Percentiles rank a stretch among this genome's conserved stretches.
Conservation (phyloP, 2,113 vertebrate genomes). For the Lonchura striata region DNA sequence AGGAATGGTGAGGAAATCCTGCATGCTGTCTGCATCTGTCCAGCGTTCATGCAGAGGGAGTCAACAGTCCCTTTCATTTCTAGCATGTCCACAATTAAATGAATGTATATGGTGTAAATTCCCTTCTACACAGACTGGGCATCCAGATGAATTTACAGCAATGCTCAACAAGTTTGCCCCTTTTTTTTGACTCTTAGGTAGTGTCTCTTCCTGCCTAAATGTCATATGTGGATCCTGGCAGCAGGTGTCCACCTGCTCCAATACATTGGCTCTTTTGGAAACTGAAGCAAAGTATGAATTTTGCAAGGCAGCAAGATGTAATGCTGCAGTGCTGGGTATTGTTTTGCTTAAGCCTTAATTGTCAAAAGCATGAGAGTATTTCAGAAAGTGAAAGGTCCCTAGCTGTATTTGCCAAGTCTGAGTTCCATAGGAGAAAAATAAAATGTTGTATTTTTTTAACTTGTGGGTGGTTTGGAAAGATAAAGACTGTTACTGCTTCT, state of each 20-base stretch:
- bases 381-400: neutral
- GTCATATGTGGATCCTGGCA: neutral
- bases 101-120: neutral
- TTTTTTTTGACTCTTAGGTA: neutral
- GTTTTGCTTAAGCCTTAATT: neutral
- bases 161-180: accelerated
- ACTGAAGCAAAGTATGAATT: neutral
- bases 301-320: neutral
- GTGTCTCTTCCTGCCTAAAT: neutral
- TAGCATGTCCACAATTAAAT: neutral
- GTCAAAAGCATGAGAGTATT: neutral
- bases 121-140: accelerated
- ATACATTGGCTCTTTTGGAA: neutral
- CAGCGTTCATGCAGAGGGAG: neutral
- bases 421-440: neutral
- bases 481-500: neutral
- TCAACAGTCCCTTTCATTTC: neutral
- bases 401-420: neutral
- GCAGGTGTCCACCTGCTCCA: neutral
- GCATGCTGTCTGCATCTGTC: neutral
- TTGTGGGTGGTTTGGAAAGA: neutral
- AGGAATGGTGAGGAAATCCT: neutral
- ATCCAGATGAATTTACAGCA: neutral
- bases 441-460: neutral
- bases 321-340: neutral